A percentile compares a stretch with the other conserved stretches of the same genome.
Conservation (phyloP, 1,140 invertebrate genomes). For the Solen grandis region DNA sequence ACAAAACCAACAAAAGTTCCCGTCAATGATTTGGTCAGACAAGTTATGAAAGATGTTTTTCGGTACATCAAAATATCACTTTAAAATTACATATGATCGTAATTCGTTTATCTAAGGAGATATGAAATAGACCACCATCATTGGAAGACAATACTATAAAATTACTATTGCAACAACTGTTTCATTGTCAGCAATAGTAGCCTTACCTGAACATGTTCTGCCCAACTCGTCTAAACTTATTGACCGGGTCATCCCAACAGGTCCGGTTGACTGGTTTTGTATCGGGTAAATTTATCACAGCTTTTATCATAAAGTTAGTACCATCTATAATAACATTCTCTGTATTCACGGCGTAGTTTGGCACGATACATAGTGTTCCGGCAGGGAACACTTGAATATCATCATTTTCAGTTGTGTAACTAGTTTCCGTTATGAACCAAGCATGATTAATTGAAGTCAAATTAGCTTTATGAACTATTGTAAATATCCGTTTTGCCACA, state of each 20-base stretch:
- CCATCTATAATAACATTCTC: conserved; percentile 68
- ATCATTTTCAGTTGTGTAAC: conserved; percentile 64
- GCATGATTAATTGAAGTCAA: conserved; percentile 62
- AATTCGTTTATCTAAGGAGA: no score
- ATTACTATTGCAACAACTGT: no score
- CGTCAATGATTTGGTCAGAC: no score
- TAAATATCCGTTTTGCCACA: conserved; percentile 66
- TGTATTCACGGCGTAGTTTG: conserved; percentile 65
- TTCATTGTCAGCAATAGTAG: no score
- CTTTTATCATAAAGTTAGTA: conserved; percentile 62
- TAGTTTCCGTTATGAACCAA: conserved; percentile 75
- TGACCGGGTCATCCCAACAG: conserved; percentile 51
- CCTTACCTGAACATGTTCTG: no score
- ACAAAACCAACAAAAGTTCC: no score
- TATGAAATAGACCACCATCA: no score
- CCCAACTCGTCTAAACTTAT: no score
- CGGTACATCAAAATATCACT: no score
- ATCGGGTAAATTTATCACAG: conserved; percentile 54
- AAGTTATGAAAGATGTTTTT: no score
- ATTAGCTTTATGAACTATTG: conserved; percentile 48
- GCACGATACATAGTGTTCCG: conserved; percentile 66
- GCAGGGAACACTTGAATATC: conserved; percentile 60
- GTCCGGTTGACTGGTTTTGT: conserved; percentile 6
- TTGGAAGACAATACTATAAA: no score
- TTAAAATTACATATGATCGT: no score